Percentiles rank a stretch among this genome's conserved stretches.
These are phyloP conservation scores for Campylomormyrus tamandua DNA, from an alignment of 2,113 vertebrate genomes.

Conservation along the genomic window DNA sequence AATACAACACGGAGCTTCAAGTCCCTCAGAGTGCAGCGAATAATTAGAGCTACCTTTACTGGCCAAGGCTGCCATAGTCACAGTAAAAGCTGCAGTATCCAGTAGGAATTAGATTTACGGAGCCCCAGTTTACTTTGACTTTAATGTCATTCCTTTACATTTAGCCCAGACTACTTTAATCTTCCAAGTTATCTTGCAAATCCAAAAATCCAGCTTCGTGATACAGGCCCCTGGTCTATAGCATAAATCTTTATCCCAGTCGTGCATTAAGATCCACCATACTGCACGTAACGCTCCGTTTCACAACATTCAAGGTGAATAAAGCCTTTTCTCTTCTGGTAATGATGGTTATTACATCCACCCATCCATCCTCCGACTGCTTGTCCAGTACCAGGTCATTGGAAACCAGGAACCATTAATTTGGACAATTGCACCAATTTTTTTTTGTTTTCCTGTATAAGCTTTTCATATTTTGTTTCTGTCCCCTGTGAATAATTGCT, in stretches of 20 bases:
- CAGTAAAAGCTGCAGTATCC: neutral
- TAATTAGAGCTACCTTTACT: neutral
- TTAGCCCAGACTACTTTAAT: neutral
- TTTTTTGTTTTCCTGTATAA: neutral
- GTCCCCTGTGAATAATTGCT: neutral
- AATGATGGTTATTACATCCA: neutral
- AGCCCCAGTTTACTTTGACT: neutral
- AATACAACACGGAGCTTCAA: neutral
- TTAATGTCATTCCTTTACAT: neutral
- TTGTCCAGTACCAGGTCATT: neutral
- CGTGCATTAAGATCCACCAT: neutral
- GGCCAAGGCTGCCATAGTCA: neutral
- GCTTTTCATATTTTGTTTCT: neutral
- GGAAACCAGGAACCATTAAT: neutral
- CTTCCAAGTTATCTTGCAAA: neutral
- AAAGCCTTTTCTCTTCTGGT: neutral
- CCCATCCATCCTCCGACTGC: neutral
- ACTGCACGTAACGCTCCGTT: neutral
- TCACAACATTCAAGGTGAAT: neutral
- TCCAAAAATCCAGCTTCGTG: neutral
- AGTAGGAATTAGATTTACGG: neutral
- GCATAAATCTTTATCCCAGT: neutral
- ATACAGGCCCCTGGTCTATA: neutral
- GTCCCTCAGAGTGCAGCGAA: neutral
- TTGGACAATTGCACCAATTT: neutral